These are phyloP conservation scores for Lepidonotus clava DNA, from an alignment of 2,888 invertebrate species.

Conservation along the genomic window DNA sequence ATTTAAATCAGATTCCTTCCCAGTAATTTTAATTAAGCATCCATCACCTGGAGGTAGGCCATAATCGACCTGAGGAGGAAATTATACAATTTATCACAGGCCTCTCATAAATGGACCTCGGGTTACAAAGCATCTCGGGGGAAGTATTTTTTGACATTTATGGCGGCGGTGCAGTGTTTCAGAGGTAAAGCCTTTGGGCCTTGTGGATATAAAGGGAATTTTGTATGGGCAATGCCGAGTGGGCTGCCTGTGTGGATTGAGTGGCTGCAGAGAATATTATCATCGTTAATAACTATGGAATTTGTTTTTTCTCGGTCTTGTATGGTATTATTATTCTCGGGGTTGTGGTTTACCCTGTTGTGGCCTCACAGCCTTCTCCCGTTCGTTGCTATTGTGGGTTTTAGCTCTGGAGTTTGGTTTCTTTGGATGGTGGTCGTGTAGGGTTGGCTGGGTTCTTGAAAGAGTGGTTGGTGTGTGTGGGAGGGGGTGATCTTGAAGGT, in stretches of 20 bases:
- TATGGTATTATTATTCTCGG: background rate
- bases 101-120: background rate
- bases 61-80: slow-evolving; percentile 21
- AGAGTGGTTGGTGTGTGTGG: background rate
- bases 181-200: too few species aligned
- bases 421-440: background rate
- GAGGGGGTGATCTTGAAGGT: background rate
- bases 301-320: background rate
- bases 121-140: background rate
- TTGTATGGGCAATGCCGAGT: background rate
- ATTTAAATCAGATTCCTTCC: slow-evolving; percentile 23
- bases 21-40: slow-evolving; percentile 12
- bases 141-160: background rate
- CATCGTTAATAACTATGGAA: background rate
- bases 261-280: background rate
- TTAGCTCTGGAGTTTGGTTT: background rate
- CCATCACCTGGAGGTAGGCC: slow-evolving; percentile 1
- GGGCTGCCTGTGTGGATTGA: background rate
- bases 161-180: background rate
- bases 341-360: background rate
- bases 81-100: slow-evolving; percentile 45
- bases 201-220: background rate
- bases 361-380: background rate
- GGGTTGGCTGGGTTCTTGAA: background rate
- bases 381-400: background rate